Percentiles rank a stretch among this genome's conserved stretches.
These are phyloP conservation scores for Saimiri boliviensis DNA, from an alignment of 2,113 vertebrate species.

Conservation along the genomic window DNA sequence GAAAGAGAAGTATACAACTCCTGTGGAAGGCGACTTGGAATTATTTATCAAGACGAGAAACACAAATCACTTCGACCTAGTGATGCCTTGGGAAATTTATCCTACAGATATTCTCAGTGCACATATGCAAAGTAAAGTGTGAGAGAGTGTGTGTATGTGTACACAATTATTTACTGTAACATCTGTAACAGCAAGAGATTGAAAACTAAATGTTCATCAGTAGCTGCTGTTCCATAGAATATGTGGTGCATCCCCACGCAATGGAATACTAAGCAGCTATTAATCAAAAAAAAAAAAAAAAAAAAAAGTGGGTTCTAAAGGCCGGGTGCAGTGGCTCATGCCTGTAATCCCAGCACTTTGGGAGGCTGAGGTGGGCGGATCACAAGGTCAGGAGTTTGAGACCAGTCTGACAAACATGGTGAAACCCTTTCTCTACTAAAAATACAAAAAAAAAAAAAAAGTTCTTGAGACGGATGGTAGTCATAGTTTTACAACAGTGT, in stretches of 20 bases:
- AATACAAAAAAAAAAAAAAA: neutral
- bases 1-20: neutral
- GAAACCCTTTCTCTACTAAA: too few species aligned
- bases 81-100: neutral
- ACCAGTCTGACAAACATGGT: too few species aligned
- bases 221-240: neutral
- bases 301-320: too few species aligned
- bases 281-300: too few species aligned
- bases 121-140: neutral
- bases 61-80: neutral
- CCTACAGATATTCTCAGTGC: neutral
- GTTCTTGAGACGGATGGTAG: neutral
- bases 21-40: neutral
- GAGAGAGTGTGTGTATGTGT: neutral
- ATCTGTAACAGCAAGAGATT: neutral
- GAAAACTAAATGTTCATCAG: neutral
- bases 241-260: neutral
- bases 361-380: too few species aligned
- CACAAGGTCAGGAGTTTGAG: too few species aligned
- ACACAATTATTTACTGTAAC: neutral
- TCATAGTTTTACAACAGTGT: neutral
- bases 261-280: neutral
- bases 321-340: too few species aligned
- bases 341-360: too few species aligned
- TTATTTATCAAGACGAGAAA: constrained; percentile 27